phyloP scores from a whole-genome alignment of 2,797 vertebrate species.

The Sternarchorhynchus goeldii region DNA sequence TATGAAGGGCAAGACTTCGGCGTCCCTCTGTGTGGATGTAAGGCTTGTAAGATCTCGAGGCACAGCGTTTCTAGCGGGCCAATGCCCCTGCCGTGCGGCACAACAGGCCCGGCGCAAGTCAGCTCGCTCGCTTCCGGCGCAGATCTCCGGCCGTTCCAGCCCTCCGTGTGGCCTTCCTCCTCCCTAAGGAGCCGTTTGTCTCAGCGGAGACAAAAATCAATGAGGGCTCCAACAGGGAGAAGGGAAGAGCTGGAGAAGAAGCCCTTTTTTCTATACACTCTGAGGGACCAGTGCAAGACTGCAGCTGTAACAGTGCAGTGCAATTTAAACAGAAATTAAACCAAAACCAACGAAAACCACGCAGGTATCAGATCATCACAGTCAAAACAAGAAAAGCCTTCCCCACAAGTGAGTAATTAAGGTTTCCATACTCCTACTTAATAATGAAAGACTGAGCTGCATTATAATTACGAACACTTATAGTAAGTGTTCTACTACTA shows the following conservation, averaged over 20 bases:
- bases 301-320: background rate
- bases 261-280: slow-evolving; percentile 2
- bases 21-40: no score
- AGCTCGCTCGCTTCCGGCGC: background rate
- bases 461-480: no score
- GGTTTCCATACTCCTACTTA: no score
- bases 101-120: background rate
- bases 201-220: slow-evolving; percentile 18
- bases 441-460: no score
- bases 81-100: background rate
- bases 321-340: no score
- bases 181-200: slow-evolving; percentile 14
- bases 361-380: background rate
- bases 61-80: no score
- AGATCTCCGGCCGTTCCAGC: slow-evolving; percentile 13
- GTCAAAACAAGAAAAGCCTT: no score
- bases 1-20: no score
- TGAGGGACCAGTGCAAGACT: background rate
- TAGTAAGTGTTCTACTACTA: no score
- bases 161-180: background rate
- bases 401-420: no score
- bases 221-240: background rate
- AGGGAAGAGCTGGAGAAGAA: background rate
- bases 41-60: no score
- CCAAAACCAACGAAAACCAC: background rate